A percentile compares a stretch with the other conserved stretches of the same genome.
These are phyloP conservation scores for Plecturocebus donacophilus DNA, from an alignment of 2,113 vertebrate genomes.

Conservation along the genomic window DNA sequence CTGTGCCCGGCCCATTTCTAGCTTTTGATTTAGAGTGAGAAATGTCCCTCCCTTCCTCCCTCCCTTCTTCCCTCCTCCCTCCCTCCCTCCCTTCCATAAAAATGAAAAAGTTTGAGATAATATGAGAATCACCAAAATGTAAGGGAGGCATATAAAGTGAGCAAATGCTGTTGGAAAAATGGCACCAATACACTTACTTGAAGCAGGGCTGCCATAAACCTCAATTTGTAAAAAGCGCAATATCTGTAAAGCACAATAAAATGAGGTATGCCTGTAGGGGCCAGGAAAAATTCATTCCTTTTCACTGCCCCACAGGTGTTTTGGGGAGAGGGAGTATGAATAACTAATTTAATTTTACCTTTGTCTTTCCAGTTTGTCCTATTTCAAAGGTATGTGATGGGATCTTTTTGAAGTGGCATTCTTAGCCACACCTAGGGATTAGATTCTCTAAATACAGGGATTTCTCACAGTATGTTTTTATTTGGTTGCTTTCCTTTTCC, in stretches of 20 bases:
- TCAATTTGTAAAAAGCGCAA: not conserved
- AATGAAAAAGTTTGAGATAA: not conserved
- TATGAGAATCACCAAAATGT: not conserved
- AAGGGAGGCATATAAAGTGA: not conserved
- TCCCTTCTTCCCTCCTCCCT: accelerated
- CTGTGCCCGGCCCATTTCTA: not conserved
- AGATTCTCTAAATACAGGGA: not conserved
- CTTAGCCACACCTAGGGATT: not conserved
- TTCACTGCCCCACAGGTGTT: not conserved
- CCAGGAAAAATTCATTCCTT: not conserved
- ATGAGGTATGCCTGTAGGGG: not conserved
- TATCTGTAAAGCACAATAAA: not conserved
- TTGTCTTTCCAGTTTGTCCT: not conserved
- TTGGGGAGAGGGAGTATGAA: not conserved
- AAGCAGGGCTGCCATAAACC: not conserved
- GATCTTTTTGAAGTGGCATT: not conserved
- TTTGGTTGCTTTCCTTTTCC: not conserved
- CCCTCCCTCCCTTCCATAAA: accelerated
- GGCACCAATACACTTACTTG: not conserved
- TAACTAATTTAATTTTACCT: not conserved
- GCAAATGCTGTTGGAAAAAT: not conserved
- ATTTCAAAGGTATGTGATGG: not conserved
- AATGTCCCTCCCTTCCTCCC: too few species aligned
- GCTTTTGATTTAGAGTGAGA: not conserved
- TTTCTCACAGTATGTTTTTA: not conserved